phyloP scores from a whole-genome alignment of 2,797 vertebrate genomes.

The Cichlasoma orientale region DNA sequence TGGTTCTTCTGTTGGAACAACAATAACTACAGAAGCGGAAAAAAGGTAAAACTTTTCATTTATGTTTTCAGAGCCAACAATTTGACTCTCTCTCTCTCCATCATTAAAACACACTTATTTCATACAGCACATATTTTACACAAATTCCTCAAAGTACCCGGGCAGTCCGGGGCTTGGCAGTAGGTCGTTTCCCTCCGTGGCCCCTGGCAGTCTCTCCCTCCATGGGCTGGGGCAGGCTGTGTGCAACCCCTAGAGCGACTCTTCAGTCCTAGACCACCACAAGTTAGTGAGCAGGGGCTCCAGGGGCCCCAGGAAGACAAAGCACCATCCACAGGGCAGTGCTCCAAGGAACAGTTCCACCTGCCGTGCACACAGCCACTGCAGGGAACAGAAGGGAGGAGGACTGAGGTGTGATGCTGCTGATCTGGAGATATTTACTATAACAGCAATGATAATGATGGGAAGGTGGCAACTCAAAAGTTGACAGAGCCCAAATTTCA shows the following conservation, averaged over 20 bases:
- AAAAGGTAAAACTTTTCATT: background rate
- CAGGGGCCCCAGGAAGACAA: conserved; percentile 84
- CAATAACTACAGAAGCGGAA: conserved; percentile 61
- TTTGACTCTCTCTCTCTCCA: background rate
- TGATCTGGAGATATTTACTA: background rate
- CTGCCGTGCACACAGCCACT: conserved; percentile 83
- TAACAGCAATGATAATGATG: background rate
- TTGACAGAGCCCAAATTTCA: background rate
- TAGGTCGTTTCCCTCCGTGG: conserved; percentile 78
- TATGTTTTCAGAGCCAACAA: background rate
- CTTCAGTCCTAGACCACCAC: conserved; percentile 86
- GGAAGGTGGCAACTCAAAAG: background rate
- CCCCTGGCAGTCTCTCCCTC: conserved; percentile 81
- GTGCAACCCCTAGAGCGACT: conserved; percentile 79
- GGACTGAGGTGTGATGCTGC: background rate
- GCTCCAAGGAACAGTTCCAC: conserved; percentile 82
- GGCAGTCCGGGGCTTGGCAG: conserved; percentile 86
- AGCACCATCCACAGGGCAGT: conserved; percentile 77
- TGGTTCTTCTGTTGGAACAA: conserved; percentile 76
- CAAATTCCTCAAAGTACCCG: conserved; percentile 64
- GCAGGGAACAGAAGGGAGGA: background rate
- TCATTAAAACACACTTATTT: background rate
- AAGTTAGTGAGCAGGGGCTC: conserved; percentile 85
- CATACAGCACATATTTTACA: background rate
- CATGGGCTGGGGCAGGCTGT: conserved; percentile 70